Percentiles rank a stretch among this genome's conserved stretches.
Evolutionary conservation across 2,113 vertebrate species (phyloP).

Genomic region (Phodopus roborovskii): DNA sequence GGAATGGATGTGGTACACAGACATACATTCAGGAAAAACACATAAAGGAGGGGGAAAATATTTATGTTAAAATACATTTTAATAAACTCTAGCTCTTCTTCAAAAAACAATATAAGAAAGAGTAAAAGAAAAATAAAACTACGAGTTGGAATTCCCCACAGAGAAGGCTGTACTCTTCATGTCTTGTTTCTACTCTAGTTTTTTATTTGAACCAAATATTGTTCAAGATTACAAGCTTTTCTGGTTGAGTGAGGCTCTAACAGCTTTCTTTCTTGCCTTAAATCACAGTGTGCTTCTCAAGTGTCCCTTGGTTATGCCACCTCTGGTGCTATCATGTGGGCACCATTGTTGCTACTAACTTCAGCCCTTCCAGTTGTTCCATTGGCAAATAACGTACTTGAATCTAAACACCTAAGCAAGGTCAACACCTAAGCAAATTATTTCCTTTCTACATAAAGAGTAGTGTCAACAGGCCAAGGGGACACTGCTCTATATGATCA

Average conservation of each 20-base stretch:
- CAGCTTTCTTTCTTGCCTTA: accelerated
- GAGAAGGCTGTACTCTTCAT: not conserved
- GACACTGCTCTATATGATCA: not conserved
- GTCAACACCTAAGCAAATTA: not conserved
- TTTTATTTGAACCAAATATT: not conserved
- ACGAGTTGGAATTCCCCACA: not conserved
- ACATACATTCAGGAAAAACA: not conserved
- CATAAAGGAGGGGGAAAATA: not conserved
- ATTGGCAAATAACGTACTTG: not conserved
- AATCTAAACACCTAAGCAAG: not conserved
- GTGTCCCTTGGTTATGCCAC: not conserved
- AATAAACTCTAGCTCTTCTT: not conserved
- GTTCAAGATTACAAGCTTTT: not conserved
- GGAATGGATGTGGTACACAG: not conserved
- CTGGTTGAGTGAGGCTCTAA: not conserved
- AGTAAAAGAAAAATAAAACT: not conserved
- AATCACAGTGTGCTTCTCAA: not conserved
- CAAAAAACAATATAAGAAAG: not conserved
- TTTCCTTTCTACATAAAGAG: not conserved
- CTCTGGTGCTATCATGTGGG: not conserved
- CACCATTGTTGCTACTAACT: not conserved
- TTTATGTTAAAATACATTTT: not conserved
- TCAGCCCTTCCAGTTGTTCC: not conserved
- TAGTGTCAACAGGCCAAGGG: not conserved
- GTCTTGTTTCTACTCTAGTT: not conserved